Evolutionary conservation across 2,888 invertebrate genomes (phyloP).

Genomic region (Volucella inflata): DNA sequence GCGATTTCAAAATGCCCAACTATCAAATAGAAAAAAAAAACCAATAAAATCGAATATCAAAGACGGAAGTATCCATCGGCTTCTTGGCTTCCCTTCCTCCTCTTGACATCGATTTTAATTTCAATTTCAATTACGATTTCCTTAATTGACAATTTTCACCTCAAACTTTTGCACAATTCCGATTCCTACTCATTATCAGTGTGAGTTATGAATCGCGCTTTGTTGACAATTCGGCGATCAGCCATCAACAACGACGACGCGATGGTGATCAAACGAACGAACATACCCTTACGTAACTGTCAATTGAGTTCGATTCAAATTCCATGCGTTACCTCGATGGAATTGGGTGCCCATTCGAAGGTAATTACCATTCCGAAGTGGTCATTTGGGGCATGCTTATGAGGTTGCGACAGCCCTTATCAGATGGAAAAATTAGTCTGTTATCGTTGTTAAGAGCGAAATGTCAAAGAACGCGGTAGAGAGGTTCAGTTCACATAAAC

Average conservation of each 20-base stretch:
- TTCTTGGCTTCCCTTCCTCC: neutral
- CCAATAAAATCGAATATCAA: conserved; percentile 20
- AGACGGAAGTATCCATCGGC: conserved; percentile 53
- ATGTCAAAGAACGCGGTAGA: conserved; percentile 47
- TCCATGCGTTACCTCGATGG: conserved; percentile 9
- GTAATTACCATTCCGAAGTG: conserved; percentile 56
- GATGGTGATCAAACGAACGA: no score
- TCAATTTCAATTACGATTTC: conserved; percentile 43
- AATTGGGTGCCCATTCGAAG: conserved; percentile 44
- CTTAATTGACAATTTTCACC: conserved; percentile 65
- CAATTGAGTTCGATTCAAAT: conserved; percentile 62
- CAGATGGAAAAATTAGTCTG: conserved; percentile 23
- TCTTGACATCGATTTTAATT: conserved; percentile 14
- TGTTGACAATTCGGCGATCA: conserved; percentile 18
- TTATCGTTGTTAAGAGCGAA: conserved; percentile 16
- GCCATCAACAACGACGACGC: neutral
- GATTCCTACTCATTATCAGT: conserved; percentile 12
- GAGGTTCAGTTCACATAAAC: neutral
- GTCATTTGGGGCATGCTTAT: conserved; percentile 11
- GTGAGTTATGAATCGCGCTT: conserved; percentile 54
- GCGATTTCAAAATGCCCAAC: conserved; percentile 31
- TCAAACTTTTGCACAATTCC: conserved; percentile 69
- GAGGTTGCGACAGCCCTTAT: conserved; percentile 30
- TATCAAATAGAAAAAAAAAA: conserved; percentile 29
- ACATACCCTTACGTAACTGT: conserved; percentile 41